Conservation (phyloP, 2,797 vertebrate genomes). For the Karalla daura region DNA sequence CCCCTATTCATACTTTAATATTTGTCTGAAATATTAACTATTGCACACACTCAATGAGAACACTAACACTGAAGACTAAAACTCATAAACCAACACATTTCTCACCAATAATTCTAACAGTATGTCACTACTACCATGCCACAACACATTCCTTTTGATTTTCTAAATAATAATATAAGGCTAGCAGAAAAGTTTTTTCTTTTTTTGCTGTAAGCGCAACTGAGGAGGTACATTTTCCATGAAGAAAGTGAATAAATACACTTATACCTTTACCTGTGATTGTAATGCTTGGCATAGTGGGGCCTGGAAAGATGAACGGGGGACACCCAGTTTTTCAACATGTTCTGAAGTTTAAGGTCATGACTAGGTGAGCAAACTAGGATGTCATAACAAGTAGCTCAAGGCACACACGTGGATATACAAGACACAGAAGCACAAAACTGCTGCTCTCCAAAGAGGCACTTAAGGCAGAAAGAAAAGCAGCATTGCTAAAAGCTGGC, state of each 20-base stretch:
- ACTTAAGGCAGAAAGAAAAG: not conserved
- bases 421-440: not conserved
- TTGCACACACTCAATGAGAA: not conserved
- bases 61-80: constrained; percentile 1
- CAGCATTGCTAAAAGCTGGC: not conserved
- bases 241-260: too few relatives aligned
- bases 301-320: too few relatives aligned
- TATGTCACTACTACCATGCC: not conserved
- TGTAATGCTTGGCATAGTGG: too few relatives aligned
- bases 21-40: not conserved
- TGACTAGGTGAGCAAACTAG: too few relatives aligned
- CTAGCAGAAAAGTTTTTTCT: too few relatives aligned
- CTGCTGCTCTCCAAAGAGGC: accelerated
- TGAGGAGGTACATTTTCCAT: too few relatives aligned
- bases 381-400: too few relatives aligned
- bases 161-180: not conserved
- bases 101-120: not conserved
- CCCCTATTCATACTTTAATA: not conserved
- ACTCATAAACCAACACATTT: not conserved
- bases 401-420: not conserved
- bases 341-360: not conserved
- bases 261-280: too few relatives aligned
- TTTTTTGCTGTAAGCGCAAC: too few relatives aligned
- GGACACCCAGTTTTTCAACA: not conserved
- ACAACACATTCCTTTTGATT: not conserved